phyloP scores from a whole-genome alignment of 2,888 invertebrate species.

The Macaria notata region DNA sequence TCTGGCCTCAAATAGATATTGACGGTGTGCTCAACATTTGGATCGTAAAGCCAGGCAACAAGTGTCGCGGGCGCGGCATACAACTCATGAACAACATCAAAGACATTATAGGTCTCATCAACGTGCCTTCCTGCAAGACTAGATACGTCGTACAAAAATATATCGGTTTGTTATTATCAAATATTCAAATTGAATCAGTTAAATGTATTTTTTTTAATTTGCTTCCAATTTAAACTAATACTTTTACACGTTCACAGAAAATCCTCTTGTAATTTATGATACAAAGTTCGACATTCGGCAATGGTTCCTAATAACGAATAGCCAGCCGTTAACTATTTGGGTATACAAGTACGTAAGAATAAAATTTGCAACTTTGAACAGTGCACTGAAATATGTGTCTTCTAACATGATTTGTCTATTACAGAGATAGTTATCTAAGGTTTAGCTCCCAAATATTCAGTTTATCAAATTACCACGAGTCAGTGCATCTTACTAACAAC shows the following conservation, averaged over 20 bases:
- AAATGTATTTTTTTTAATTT: no score
- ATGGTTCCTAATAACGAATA: slow-evolving; percentile 96
- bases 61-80: slow-evolving; percentile 95
- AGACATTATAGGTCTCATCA: slow-evolving; percentile 90
- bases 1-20: slow-evolving; percentile 91
- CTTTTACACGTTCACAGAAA: slow-evolving; percentile 83
- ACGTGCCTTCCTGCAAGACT: slow-evolving; percentile 85
- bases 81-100: slow-evolving; percentile 92
- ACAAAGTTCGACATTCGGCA: slow-evolving; percentile 98
- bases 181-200: not conserved
- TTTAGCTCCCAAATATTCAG: slow-evolving; percentile 96
- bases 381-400: not conserved
- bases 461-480: slow-evolving; percentile 94
- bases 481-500: slow-evolving; percentile 96
- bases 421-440: slow-evolving; percentile 93
- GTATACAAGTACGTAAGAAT: slow-evolving; percentile 88
- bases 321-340: slow-evolving; percentile 95
- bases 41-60: slow-evolving; percentile 97
- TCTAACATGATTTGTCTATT: slow-evolving; percentile 30
- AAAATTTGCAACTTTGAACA: not conserved
- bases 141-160: slow-evolving; percentile 97
- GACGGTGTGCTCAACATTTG: slow-evolving; percentile 95
- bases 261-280: slow-evolving; percentile 92
- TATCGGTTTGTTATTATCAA: slow-evolving; percentile 87
- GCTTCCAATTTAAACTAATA: not conserved